These are phyloP conservation scores for Brenthis daphne DNA, from an alignment of 2,888 invertebrate species.

Conservation along the genomic window DNA sequence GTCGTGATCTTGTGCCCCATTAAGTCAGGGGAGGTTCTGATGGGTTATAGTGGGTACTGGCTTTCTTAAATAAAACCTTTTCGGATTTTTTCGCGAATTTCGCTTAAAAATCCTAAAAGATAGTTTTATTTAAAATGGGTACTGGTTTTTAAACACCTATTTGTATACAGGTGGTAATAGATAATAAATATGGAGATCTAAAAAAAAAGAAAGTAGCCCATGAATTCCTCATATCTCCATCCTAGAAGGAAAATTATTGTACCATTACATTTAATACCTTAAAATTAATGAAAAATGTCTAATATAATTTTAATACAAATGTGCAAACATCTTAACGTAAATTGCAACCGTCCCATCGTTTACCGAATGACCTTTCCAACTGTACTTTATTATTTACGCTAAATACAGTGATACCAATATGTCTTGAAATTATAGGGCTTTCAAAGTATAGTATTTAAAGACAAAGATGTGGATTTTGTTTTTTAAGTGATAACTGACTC, in stretches of 20 bases:
- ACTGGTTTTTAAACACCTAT: too few relatives aligned
- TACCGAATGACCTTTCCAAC: conserved; percentile 18
- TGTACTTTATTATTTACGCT: conserved; percentile 33
- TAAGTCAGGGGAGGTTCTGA: too few relatives aligned
- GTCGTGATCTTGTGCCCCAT: too few relatives aligned
- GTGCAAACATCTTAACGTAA: conserved; percentile 29
- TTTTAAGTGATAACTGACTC: background rate
- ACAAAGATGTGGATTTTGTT: conserved; percentile 1
- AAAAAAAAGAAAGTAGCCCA: too few relatives aligned
- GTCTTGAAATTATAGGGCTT: conserved; percentile 21
- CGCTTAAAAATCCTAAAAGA: too few relatives aligned
- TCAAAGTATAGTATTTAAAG: conserved; percentile 20
- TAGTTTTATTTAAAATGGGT: too few relatives aligned
- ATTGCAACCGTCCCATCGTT: conserved; percentile 20
- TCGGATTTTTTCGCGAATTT: too few relatives aligned
- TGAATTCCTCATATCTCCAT: too few relatives aligned
- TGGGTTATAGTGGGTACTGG: too few relatives aligned
- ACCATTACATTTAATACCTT: background rate
- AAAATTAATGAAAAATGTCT: background rate
- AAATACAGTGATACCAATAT: conserved; percentile 19
- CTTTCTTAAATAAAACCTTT: too few relatives aligned
- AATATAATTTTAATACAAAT: background rate
- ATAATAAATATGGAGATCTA: too few relatives aligned
- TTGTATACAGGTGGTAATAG: too few relatives aligned
- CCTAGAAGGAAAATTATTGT: background rate